These are phyloP conservation scores for Trichogramma pretiosum DNA, from an alignment of 1,140 invertebrate species.

Conservation along the genomic window DNA sequence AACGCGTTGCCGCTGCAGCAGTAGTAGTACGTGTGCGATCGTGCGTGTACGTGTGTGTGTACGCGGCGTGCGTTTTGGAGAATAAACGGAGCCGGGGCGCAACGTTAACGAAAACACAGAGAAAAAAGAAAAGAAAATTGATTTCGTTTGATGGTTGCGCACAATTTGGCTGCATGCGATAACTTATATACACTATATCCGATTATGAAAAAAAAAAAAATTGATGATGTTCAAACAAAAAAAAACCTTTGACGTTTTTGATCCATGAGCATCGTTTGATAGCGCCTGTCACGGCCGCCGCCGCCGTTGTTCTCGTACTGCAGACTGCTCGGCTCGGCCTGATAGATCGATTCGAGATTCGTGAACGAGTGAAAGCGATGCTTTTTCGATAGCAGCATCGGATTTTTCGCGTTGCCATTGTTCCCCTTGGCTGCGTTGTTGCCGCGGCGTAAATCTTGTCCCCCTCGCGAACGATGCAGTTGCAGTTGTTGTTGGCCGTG, in stretches of 20 bases:
- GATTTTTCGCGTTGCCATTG: constrained; percentile 11
- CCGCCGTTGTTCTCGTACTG: no score
- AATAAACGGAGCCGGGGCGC: no score
- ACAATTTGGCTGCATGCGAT: no score
- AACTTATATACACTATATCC: no score
- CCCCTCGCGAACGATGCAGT: constrained; percentile 20
- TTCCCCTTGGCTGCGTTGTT: not conserved
- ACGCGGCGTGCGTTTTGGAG: no score
- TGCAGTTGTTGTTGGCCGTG: constrained; percentile 27
- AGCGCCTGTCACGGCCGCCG: no score
- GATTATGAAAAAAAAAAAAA: not conserved
- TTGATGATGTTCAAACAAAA: not conserved
- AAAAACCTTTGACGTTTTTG: not conserved
- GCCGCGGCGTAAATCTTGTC: constrained; percentile 18
- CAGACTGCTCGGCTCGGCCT: constrained; percentile 25
- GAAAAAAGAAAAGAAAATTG: no score
- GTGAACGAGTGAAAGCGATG: constrained; percentile 32
- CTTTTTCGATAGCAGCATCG: constrained; percentile 10
- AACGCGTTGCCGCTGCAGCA: not conserved
- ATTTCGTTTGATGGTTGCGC: no score
- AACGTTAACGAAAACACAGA: no score
- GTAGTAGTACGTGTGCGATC: no score
- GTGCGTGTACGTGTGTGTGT: no score
- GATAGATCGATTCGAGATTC: constrained; percentile 27
- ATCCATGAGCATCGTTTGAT: constrained; percentile 2